Evolutionary conservation across 2,113 vertebrate genomes (phyloP), one percentile per base, ranked within the genome.

Genomic region (Pangasianodon hypophthalmus): DNA sequence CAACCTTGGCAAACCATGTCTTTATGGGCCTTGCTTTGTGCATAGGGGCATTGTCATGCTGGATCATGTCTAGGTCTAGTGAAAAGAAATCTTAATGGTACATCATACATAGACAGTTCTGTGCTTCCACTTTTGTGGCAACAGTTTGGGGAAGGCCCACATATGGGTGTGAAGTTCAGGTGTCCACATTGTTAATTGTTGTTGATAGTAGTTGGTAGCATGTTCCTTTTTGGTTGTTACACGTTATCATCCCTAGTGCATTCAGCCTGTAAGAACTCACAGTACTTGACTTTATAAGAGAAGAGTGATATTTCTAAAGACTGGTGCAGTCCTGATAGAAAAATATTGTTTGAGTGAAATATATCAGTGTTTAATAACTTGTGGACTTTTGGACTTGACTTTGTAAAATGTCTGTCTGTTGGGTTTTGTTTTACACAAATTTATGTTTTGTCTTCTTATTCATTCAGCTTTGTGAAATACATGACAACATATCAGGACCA

Each of bases 401-500:
- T 75, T 75, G 6, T 4, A 29, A 79, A 48, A 79, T 75, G 18
- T 79, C 19, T 58, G 54, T 81, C 48, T 86, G 48, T 41, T 77
- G 11, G 19, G 6, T 48, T 80, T 52, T 37, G 52, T 19, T 80
- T 67, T 56, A 44, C 4, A 82, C 14, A 54, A 56, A 56, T 37
- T 32, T 56, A 1, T n/a, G 50, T 82, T 86, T 29, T 86, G 79
- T 54, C 54, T 86, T 58, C 52, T 9, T 41, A 21, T 37, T 41
- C 80, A 77, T 83, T 69, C 93, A 99, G 98, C 87, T 82, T 99
- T n/a, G 95, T 98, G 91, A 99, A 98, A 90, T 98, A 97, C 92
- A 94, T 96, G 0, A 97, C 98, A 52, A 97, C 97, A 86, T 98
- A 97, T 90, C 96, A 95, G 16, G 97, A 96, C 95, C 98, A 97